These are phyloP conservation scores for Gallinago undulata DNA, from an alignment of 2,113 vertebrate species.

Conservation along the genomic window DNA sequence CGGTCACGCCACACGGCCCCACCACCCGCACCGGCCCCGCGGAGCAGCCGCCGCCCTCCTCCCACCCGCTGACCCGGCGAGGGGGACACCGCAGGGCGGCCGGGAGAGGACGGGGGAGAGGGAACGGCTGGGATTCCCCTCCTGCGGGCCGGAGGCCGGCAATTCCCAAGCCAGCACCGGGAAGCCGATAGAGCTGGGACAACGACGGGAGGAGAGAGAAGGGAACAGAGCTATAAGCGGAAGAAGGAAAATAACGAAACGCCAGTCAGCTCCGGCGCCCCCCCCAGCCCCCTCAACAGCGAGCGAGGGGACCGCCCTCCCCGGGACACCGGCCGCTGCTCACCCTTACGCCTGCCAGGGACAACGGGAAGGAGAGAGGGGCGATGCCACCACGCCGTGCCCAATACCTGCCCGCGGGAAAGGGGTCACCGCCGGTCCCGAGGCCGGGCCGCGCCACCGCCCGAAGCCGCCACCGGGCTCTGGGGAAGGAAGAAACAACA, in stretches of 20 bases:
- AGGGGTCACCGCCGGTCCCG: neutral
- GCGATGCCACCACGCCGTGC: neutral
- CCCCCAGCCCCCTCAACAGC: too few relatives aligned
- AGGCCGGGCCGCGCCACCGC: neutral
- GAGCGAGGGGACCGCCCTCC: neutral
- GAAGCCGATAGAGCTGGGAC: neutral
- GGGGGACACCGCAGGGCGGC: neutral
- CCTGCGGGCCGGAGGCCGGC: neutral
- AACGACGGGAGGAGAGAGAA: neutral
- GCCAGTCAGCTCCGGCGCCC: neutral
- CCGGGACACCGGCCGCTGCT: neutral
- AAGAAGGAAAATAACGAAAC: neutral
- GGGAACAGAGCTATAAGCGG: neutral
- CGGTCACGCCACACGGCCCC: constrained; percentile 1
- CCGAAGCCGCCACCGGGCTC: neutral
- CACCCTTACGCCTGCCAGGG: neutral
- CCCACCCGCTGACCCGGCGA: neutral
- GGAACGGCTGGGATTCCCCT: neutral
- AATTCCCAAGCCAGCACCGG: neutral
- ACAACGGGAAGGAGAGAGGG: neutral
- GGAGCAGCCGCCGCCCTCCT: neutral
- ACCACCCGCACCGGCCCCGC: neutral
- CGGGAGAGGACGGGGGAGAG: accelerated
- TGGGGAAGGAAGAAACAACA: constrained; percentile 47
- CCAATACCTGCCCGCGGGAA: neutral